Conservation (phyloP, 2,797 vertebrate species). For the Crypturellus tataupa region DNA sequence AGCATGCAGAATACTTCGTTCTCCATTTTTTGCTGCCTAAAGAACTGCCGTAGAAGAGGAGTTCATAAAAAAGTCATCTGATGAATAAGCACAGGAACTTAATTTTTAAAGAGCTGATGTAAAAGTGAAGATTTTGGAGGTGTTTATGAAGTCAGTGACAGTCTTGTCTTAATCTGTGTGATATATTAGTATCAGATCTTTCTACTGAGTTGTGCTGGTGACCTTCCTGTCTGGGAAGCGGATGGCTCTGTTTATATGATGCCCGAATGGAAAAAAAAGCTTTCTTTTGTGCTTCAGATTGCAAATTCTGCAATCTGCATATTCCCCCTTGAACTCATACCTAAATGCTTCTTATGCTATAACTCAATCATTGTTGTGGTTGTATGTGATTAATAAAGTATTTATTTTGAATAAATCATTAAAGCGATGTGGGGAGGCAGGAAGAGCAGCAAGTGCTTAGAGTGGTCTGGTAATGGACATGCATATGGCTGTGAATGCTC, state of each 20-base stretch:
- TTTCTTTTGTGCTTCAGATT: not conserved
- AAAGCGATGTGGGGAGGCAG: not conserved
- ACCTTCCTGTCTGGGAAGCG: not conserved
- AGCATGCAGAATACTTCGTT: not conserved
- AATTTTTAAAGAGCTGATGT: not conserved
- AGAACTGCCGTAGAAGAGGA: not conserved
- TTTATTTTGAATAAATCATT: slow-evolving; percentile 16
- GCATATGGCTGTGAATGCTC: not conserved
- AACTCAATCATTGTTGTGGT: not conserved
- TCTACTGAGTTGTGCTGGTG: not conserved
- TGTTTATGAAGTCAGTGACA: not conserved
- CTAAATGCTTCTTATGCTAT: not conserved
- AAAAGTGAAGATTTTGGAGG: not conserved
- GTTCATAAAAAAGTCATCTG: not conserved
- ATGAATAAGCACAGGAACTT: not conserved
- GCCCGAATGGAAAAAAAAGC: not conserved
- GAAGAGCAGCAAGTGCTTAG: not conserved
- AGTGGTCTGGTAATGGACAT: not conserved
- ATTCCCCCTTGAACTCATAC: not conserved
- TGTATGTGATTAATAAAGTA: slow-evolving; percentile 10
- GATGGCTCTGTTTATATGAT: not conserved
- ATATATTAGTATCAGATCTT: not conserved
- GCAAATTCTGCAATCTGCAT: not conserved
- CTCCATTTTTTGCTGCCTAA: not conserved
- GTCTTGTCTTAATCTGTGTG: not conserved